Conservation (phyloP, 2,113 vertebrate species). For the Elephas maximus region DNA sequence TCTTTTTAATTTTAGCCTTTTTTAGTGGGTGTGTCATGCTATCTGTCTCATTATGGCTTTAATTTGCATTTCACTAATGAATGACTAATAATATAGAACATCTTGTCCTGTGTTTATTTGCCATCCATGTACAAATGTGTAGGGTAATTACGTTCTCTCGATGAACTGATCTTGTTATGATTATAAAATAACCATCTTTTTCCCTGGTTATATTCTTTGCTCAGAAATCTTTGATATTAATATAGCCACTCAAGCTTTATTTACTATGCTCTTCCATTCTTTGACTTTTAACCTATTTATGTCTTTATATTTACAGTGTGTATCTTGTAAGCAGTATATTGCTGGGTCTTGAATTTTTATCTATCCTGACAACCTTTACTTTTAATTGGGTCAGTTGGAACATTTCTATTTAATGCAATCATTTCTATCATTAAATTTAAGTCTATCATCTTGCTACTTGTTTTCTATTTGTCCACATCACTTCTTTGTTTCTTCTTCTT, state of each 20-base stretch:
- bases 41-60: slow-evolving; percentile 27
- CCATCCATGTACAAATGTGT: background rate
- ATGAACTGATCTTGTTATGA: no score
- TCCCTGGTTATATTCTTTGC: slow-evolving; percentile 1
- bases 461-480: background rate
- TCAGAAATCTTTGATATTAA: slow-evolving; percentile 42
- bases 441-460: background rate
- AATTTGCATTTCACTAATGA: slow-evolving; percentile 41
- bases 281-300: slow-evolving; percentile 4
- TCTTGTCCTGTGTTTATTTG: background rate
- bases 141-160: background rate
- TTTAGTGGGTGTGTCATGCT: background rate
- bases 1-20: background rate
- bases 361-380: background rate
- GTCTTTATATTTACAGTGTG: background rate
- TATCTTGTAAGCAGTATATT: background rate
- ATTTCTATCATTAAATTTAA: background rate
- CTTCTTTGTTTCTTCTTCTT: background rate
- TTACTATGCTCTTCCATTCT: background rate
- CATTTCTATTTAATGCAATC: background rate
- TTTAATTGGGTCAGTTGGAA: background rate
- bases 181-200: slow-evolving; percentile 49
- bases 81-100: background rate
- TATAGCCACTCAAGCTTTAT: background rate
- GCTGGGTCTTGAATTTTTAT: background rate